Evolutionary conservation across 2,113 vertebrate genomes (phyloP).

Genomic region (Cebus imitator): DNA sequence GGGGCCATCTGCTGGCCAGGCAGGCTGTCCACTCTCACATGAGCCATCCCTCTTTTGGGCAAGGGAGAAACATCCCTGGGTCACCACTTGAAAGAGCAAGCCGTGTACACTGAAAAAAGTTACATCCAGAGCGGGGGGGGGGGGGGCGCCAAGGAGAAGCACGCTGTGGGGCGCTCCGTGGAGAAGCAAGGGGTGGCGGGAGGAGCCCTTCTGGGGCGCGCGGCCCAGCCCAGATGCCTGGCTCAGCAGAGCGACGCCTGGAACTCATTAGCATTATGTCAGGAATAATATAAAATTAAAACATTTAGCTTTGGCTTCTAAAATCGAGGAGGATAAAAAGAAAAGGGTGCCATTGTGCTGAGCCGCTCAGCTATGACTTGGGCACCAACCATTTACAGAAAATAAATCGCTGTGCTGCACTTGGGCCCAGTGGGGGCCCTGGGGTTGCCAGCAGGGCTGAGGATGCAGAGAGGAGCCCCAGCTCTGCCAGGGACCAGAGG

Average conservation of each 20-base stretch:
- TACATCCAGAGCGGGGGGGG: conserved; percentile 91
- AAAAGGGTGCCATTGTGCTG: conserved; percentile 74
- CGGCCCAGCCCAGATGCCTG: conserved; percentile 86
- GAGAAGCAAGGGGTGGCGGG: conserved; percentile 89
- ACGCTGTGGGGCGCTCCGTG: conserved; percentile 88
- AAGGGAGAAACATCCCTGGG: conserved; percentile 89
- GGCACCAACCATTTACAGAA: conserved; percentile 64
- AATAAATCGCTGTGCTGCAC: conserved; percentile 24
- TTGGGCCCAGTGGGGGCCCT: background rate
- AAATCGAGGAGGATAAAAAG: conserved; percentile 81
- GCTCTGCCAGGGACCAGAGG: background rate
- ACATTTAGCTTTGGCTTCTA: conserved; percentile 84
- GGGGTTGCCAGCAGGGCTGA: background rate
- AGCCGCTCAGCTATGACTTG: conserved; percentile 68
- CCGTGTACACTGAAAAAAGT: conserved; percentile 90
- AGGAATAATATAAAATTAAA: conserved; percentile 87
- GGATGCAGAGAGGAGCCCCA: background rate
- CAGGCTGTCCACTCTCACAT: conserved; percentile 73
- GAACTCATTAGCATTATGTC: conserved; percentile 86
- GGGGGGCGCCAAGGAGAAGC: conserved; percentile 89
- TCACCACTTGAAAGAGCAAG: conserved; percentile 89
- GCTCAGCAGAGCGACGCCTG: conserved; percentile 86
- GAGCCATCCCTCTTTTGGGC: conserved; percentile 85
- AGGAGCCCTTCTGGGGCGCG: conserved; percentile 84
- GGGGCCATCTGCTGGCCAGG: background rate